Evolutionary conservation across 2,797 vertebrate species (phyloP).

Genomic region (Fistularia commersonii): DNA sequence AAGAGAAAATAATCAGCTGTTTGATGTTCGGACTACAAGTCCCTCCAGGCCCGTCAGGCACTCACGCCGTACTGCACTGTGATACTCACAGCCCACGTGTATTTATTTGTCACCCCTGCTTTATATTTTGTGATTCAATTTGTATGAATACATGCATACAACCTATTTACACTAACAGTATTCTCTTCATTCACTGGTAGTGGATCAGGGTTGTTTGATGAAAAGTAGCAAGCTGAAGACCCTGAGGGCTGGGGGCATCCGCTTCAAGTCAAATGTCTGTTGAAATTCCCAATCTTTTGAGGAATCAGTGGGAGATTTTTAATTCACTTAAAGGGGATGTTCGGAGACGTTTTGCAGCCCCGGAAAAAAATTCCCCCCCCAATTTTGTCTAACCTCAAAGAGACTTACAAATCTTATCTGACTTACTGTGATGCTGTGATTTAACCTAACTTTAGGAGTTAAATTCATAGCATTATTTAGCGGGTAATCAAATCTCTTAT

Average conservation of each 20-base stretch:
- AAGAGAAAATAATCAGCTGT: constrained; percentile 67
- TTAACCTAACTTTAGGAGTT: too few species aligned
- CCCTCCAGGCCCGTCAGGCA: constrained; percentile 56
- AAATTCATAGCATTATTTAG: too few species aligned
- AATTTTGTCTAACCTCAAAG: constrained; percentile 18
- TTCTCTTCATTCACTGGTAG: constrained; percentile 47
- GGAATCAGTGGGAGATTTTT: constrained; percentile 66
- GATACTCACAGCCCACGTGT: constrained; percentile 65
- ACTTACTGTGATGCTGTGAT: constrained; percentile 35
- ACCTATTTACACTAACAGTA: constrained; percentile 54
- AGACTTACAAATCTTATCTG: constrained; percentile 39
- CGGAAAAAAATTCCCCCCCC: constrained; percentile 1
- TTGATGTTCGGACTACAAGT: constrained; percentile 70
- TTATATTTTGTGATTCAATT: constrained; percentile 78
- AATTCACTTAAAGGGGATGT: constrained; percentile 55
- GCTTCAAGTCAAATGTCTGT: constrained; percentile 56
- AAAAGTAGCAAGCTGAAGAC: constrained; percentile 51
- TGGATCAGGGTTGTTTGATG: constrained; percentile 53
- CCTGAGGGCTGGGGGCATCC: constrained; percentile 56
- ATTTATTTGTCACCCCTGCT: constrained; percentile 71
- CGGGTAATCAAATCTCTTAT: too few species aligned
- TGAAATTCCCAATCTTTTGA: constrained; percentile 62
- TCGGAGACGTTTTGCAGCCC: constrained; percentile 51
- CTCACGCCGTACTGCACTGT: constrained; percentile 48
- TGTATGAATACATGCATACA: constrained; percentile 63